These are phyloP conservation scores for Eupleurogrammus muticus DNA, from an alignment of 2,797 vertebrate genomes.

Conservation along the genomic window DNA sequence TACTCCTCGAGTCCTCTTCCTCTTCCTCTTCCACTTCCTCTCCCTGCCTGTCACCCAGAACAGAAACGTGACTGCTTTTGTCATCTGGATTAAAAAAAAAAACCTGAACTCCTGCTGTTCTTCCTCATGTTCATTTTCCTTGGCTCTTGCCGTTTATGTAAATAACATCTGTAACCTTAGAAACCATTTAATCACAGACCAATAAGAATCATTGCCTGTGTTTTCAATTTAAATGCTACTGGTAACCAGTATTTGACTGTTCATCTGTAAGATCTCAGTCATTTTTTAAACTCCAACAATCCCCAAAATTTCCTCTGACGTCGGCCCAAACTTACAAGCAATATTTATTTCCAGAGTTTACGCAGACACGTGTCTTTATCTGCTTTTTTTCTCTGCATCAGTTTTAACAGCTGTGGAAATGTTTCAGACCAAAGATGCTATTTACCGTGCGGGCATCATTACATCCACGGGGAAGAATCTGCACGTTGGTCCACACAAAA, in stretches of 20 bases:
- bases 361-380: neutral
- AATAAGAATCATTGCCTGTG: neutral
- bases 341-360: neutral
- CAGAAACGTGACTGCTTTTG: neutral
- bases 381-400: neutral
- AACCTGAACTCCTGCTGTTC: neutral
- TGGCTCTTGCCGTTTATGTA: neutral
- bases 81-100: constrained; percentile 19
- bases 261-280: neutral
- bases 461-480: neutral
- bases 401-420: neutral
- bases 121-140: neutral
- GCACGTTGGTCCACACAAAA: neutral
- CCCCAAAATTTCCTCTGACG: neutral
- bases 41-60: neutral
- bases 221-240: neutral
- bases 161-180: neutral
- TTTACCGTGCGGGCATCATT: neutral
- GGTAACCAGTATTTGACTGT: neutral
- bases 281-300: constrained; percentile 1
- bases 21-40: neutral
- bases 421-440: constrained; percentile 5
- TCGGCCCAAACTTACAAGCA: neutral
- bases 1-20: neutral
- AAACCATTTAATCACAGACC: neutral